A percentile compares a stretch with the other conserved stretches of the same genome.
These are phyloP conservation scores for Bombus breviceps DNA, from an alignment of 1,140 invertebrate genomes.

Conservation along the genomic window DNA sequence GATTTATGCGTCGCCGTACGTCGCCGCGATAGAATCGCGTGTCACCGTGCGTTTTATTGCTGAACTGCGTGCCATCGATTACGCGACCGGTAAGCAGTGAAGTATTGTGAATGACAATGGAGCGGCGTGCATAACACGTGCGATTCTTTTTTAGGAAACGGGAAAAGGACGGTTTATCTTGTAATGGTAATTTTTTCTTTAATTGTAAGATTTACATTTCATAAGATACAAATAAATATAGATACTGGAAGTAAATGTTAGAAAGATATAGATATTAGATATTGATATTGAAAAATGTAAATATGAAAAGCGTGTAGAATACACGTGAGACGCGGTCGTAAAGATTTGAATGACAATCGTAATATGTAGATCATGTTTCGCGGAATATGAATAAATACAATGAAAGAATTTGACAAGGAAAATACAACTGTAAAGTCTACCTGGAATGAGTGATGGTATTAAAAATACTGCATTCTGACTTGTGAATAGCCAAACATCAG, in stretches of 20 bases:
- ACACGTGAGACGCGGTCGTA: background rate
- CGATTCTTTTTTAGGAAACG: background rate
- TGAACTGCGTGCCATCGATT: background rate
- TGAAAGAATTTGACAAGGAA: background rate
- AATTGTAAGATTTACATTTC: background rate
- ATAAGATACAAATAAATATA: no score
- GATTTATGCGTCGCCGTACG: constrained; percentile 30
- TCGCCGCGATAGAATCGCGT: constrained; percentile 18
- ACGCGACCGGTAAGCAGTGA: background rate
- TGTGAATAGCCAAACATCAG: background rate
- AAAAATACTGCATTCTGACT: background rate
- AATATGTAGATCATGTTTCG: background rate
- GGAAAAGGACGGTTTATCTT: background rate
- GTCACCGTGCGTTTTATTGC: constrained; percentile 21
- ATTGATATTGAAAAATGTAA: background rate
- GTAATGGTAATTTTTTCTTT: background rate
- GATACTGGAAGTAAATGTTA: background rate
- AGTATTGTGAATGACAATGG: background rate
- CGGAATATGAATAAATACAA: background rate
- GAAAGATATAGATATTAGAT: background rate
- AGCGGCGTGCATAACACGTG: background rate
- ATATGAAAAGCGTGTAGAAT: background rate
- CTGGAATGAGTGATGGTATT: background rate
- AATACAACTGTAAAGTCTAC: background rate
- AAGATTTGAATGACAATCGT: background rate